These are phyloP conservation scores for Drosophila busckii DNA, from an alignment of 1,140 invertebrate genomes.

Conservation along the genomic window DNA sequence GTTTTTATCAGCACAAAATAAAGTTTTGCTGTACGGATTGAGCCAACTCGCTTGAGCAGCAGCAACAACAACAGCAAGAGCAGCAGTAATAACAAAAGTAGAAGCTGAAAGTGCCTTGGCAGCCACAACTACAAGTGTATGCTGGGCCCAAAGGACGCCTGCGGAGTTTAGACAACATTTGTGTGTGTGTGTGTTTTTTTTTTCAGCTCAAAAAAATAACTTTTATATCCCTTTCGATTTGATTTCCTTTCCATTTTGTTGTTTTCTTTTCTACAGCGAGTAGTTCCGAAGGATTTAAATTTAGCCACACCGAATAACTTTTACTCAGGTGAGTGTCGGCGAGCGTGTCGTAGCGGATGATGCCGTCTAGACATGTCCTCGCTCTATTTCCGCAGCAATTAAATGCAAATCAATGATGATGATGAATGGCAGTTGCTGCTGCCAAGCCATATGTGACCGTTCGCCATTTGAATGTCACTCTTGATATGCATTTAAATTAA, in stretches of 20 bases:
- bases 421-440: constrained; percentile 5
- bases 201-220: constrained; percentile 33
- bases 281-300: constrained; percentile 62
- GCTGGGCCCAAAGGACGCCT: constrained; percentile 15
- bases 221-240: constrained; percentile 65
- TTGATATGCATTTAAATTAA: constrained; percentile 36
- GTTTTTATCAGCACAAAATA: constrained; percentile 69
- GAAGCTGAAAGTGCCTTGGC: constrained; percentile 21
- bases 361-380: constrained; percentile 28
- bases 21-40: constrained; percentile 64
- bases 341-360: constrained; percentile 9
- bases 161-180: constrained; percentile 23
- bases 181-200: constrained; percentile 13
- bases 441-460: neutral
- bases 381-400: constrained; percentile 34
- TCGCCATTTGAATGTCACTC: constrained; percentile 7
- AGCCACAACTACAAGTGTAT: constrained; percentile 34
- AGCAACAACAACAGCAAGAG: constrained; percentile 33
- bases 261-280: no score
- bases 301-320: constrained; percentile 21
- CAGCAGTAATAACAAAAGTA: constrained; percentile 8
- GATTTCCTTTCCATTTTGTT: constrained; percentile 33
- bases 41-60: constrained; percentile 14
- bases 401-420: constrained; percentile 47
- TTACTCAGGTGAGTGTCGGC: constrained; percentile 41